Conservation (phyloP, 2,113 vertebrate species). For the Salvelinus namaycush region DNA sequence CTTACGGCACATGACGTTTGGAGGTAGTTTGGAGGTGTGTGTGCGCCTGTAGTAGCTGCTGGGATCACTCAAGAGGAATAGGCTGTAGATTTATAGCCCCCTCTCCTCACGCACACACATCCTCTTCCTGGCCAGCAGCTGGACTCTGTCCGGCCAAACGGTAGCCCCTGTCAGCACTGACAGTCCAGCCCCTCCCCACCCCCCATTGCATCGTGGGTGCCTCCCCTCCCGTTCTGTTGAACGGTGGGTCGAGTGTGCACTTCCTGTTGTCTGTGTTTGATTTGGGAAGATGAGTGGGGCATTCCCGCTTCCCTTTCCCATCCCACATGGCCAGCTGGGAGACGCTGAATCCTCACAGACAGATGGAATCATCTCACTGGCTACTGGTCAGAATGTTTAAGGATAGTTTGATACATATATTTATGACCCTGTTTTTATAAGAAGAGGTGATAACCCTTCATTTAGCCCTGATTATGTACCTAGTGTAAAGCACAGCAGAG, state of each 20-base stretch:
- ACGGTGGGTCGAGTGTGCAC: conserved; percentile 43
- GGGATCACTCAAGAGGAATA: background rate
- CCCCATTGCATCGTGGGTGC: conserved; percentile 17
- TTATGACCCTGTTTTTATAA: conserved; percentile 33
- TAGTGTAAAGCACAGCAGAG: background rate
- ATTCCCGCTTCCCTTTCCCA: conserved; percentile 26
- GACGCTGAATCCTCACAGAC: conserved; percentile 52
- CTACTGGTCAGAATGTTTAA: conserved; percentile 43
- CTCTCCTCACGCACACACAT: background rate
- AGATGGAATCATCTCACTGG: conserved; percentile 46
- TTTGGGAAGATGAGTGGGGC: background rate
- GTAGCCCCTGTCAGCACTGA: conserved; percentile 48
- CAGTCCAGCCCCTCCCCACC: background rate
- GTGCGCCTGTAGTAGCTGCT: background rate
- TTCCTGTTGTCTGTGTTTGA: conserved; percentile 45
- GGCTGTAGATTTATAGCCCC: no score
- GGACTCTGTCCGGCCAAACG: conserved; percentile 46
- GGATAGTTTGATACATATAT: conserved; percentile 49
- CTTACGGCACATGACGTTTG: background rate
- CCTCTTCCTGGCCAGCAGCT: conserved; percentile 38
- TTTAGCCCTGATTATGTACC: background rate
- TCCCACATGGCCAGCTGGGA: conserved; percentile 54
- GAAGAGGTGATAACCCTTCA: conserved; percentile 23
- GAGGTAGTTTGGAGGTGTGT: background rate
- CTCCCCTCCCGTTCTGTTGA: background rate